Conservation (phyloP, 2,888 invertebrate species). For the Sesamia inferens region DNA sequence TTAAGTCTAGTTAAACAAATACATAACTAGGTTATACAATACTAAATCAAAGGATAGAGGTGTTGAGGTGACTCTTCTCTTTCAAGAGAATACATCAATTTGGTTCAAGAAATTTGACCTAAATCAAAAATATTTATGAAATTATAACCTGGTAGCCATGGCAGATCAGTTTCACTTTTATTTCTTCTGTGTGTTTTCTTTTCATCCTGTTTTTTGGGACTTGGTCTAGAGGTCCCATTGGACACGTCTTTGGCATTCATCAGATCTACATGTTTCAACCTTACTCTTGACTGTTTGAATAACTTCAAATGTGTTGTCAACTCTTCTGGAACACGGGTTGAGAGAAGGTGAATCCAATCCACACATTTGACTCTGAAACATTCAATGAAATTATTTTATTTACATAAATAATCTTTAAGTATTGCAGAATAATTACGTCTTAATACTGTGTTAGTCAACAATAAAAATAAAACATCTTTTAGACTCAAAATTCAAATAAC, state of each 20-base stretch:
- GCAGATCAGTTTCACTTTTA: constrained; percentile 93
- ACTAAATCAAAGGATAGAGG: no score
- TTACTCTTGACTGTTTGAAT: constrained; percentile 94
- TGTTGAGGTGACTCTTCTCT: no score
- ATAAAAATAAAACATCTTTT: no score
- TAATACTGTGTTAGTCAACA: no score
- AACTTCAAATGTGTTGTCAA: constrained; percentile 96
- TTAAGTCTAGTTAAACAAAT: no score
- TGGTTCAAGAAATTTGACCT: not conserved
- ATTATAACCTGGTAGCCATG: constrained; percentile 79
- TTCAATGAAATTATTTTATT: not conserved
- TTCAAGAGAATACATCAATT: not conserved
- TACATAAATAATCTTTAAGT: not conserved
- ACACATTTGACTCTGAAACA: constrained; percentile 92
- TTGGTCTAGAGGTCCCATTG: constrained; percentile 80
- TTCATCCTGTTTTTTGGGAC: constrained; percentile 85
- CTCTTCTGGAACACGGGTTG: constrained; percentile 96
- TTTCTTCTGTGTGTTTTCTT: constrained; percentile 91
- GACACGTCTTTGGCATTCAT: constrained; percentile 84
- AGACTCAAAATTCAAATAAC: no score
- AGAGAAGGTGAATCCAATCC: constrained; percentile 97
- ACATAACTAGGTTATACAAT: no score
- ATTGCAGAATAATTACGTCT: no score
- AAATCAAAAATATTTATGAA: not conserved
- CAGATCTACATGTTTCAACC: constrained; percentile 84